Percentiles rank a stretch among this genome's conserved stretches.
These are phyloP conservation scores for Aporophyla lueneburgensis DNA, from an alignment of 2,888 invertebrate species.

Conservation along the genomic window DNA sequence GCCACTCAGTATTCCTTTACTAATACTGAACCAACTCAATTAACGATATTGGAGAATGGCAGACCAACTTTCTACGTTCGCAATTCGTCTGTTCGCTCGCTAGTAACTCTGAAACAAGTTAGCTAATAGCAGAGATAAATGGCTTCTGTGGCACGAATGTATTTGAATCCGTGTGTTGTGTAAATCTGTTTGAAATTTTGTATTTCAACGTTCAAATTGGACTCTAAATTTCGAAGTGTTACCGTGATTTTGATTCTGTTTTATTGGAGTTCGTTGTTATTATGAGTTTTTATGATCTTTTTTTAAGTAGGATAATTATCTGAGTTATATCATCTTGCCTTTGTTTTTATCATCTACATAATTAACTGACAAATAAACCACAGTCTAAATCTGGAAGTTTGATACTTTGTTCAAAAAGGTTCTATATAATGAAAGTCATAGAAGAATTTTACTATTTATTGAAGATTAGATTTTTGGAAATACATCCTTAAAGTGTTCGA, in stretches of 20 bases:
- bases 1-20: constrained; percentile 54
- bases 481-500: background rate
- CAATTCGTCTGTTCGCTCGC: constrained; percentile 62
- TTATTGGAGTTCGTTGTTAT: background rate
- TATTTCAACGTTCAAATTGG: constrained; percentile 42
- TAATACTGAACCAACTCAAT: constrained; percentile 71
- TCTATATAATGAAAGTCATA: background rate
- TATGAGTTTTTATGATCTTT: background rate
- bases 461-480: background rate
- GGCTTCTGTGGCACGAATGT: constrained; percentile 63
- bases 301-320: background rate
- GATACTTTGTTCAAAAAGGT: no score
- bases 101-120: constrained; percentile 72
- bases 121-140: constrained; percentile 77
- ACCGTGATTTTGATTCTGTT: constrained; percentile 26
- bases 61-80: constrained; percentile 64
- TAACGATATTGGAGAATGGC: constrained; percentile 71
- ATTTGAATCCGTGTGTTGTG: constrained; percentile 62
- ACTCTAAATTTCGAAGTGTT: constrained; percentile 21
- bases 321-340: no score
- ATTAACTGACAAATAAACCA: no score
- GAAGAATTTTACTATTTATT: no score
- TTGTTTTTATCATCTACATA: background rate
- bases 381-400: no score
- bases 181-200: constrained; percentile 61